Evolutionary conservation across 2,113 vertebrate species (phyloP), one percentile per base, ranked within the genome.

Genomic region (Bos javanicus): DNA sequence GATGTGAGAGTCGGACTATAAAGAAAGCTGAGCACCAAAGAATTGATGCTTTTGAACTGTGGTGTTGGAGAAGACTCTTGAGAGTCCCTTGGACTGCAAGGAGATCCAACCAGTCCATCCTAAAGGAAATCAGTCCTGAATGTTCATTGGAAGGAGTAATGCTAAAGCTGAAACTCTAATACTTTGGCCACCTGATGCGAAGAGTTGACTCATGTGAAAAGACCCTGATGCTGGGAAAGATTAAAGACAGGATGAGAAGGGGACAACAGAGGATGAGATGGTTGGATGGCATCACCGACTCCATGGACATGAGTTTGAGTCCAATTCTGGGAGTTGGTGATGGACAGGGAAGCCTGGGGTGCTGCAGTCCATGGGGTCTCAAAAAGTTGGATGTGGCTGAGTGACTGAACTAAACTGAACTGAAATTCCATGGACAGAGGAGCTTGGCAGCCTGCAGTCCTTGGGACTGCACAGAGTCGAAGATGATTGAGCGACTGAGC

Each of bases 281-380:
- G 28, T 33, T 62, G 13, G 60, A 33, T 62, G 30, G 6, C 30
- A 62, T 62, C 60, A 62, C 30, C 1, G 60, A 62, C 33, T n/a
- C 15, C 9, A 64, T 64, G 16, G 15, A 17, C 33, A 64, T 64
- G 30, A 64, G 62, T n/a, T 64, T 64, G 62, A 33, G 15, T 64
- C 43, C 43, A 43, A 1, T 43, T 43, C 43, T 16, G 14, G 15
- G 62, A 64, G 7, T 64, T n/a, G 15, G 33, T 64, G 62, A 64
- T 64, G 62, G 33, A 64, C 62, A 64, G 30, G 30, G 62, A 64
- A 9, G 33, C 62, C 62, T 64, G 62, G 62, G 3, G 2, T 64
- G 33, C 62, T n/a, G 16, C 7, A n/a, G 62, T n/a, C 30, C 7
- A 0, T 64, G 62, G 33, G 3, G 15, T 64, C 0, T 0, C 62